Evolutionary conservation across 2,113 vertebrate species (phyloP).

Genomic region (Chauna torquata): DNA sequence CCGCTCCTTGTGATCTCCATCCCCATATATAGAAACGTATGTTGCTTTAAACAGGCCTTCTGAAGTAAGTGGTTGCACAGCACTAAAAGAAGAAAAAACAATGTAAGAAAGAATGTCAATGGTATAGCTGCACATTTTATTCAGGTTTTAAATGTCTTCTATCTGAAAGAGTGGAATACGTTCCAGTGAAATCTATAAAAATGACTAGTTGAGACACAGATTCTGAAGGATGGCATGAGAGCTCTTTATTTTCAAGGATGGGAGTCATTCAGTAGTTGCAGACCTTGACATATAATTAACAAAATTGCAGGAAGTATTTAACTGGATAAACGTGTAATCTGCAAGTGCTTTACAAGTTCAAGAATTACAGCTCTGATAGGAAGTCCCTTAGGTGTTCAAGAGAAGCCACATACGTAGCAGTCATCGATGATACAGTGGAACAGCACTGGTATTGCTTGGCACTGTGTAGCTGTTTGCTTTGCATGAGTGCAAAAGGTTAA

Average conservation of each 20-base stretch:
- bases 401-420: not conserved
- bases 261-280: not conserved
- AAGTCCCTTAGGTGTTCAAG: not conserved
- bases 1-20: not conserved
- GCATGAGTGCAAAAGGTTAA: not conserved
- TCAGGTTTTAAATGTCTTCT: not conserved
- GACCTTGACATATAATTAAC: not conserved
- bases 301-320: slow-evolving; percentile 52
- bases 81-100: not conserved
- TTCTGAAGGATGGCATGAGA: not conserved
- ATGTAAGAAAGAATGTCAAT: too few relatives aligned
- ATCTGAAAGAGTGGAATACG: not conserved
- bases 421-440: not conserved
- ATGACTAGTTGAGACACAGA: not conserved
- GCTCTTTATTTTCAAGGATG: not conserved
- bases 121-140: not conserved
- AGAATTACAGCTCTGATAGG: not conserved
- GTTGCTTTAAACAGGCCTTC: not conserved
- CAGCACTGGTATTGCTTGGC: not conserved
- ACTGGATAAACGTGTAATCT: not conserved
- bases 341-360: not conserved
- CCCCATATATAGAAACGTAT: not conserved
- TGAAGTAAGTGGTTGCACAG: not conserved
- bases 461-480: not conserved
- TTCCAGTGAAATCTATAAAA: not conserved